Evolutionary conservation across 53 echinoderm and acorn worm genomes (phyloP).

Genomic region (Pentamera pediparva): DNA sequence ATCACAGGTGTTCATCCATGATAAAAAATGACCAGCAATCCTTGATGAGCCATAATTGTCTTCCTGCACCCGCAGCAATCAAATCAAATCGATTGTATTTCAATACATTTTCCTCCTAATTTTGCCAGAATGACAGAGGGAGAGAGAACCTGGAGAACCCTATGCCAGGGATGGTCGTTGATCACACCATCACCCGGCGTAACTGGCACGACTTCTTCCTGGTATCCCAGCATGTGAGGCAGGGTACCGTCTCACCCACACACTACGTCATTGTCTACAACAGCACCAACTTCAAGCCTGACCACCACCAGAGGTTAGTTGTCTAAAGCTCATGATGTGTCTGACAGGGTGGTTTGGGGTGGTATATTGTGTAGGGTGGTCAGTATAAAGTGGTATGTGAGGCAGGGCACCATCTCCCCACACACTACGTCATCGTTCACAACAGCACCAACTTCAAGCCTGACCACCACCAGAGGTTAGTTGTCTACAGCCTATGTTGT

Average conservation of each 20-base stretch:
- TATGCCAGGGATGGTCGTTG: slow-evolving; percentile 75
- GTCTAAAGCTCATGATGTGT: no score
- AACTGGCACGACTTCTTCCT: slow-evolving; percentile 99
- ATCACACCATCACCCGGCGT: slow-evolving; percentile 87
- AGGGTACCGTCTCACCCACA: slow-evolving; percentile 94
- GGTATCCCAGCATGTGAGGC: slow-evolving; percentile 92
- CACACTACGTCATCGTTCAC: slow-evolving; percentile 87
- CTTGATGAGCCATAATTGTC: no score
- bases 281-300: slow-evolving; percentile 63
- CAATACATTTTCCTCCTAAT: no score
- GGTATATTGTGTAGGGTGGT: no score
- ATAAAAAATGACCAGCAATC: no score
- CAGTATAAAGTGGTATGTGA: no score
- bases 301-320: slow-evolving; percentile 98
- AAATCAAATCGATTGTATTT: no score
- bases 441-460: slow-evolving; percentile 69
- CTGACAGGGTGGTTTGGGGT: no score
- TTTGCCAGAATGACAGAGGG: slow-evolving; percentile 45
- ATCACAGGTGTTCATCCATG: no score
- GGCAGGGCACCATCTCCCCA: slow-evolving; percentile 97
- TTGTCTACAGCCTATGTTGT: no score
- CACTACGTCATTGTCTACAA: slow-evolving; percentile 92
- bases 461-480: slow-evolving; percentile 98
- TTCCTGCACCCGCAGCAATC: no score
- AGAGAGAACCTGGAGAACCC: slow-evolving; percentile 59